Evolutionary conservation across 1,140 invertebrate species (phyloP), one percentile per base, ranked within the genome.

Genomic region (Drosophila watanabei): DNA sequence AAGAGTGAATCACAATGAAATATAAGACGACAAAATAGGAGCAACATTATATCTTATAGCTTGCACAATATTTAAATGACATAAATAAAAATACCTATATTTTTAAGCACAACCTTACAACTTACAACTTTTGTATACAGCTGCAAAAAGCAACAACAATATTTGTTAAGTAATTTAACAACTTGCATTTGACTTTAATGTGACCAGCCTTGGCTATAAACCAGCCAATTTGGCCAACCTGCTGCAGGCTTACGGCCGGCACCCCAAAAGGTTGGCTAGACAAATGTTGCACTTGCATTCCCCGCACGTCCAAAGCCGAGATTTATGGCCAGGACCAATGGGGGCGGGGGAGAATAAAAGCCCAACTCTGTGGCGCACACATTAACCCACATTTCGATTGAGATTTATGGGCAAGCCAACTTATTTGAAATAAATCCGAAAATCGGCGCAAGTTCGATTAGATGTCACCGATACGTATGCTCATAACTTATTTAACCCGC

Each of bases 241-340:
- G 14, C 18, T 18, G 30, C 72, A 63, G 20, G 32, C 60, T 41
- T 18, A 49, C 49, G 24, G 49, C 52, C 32, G 43, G 59, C 35
- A 20, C 48, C 60, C 61, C 73, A 57, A 65, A 80, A 65, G 63
- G 63, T 80, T 72, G 57, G 32, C 59, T 66, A 79, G 62, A 70
- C 81, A 80, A 77, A 88, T 83, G 75, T 68, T 68, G 75, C 75
- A 70, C 49, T 59, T 78, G 63, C 71, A 51, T 48, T 58, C 62
- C 51, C 51, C 43, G 14, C 32, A 33, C 41, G 58, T 10, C n/a
- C 43, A 4, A 4, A 16, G n/a, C 24, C 9, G 37, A 61, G 57
- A 78, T 78, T 79, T 79, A 79, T 70, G 64, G 49, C 64, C 57
- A 37, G 48, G 63, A 56, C 56, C 54, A 32, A 49, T 5, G 33